Evolutionary conservation across 1,140 invertebrate genomes (phyloP).

Genomic region (Acyrthosiphon pisum): DNA sequence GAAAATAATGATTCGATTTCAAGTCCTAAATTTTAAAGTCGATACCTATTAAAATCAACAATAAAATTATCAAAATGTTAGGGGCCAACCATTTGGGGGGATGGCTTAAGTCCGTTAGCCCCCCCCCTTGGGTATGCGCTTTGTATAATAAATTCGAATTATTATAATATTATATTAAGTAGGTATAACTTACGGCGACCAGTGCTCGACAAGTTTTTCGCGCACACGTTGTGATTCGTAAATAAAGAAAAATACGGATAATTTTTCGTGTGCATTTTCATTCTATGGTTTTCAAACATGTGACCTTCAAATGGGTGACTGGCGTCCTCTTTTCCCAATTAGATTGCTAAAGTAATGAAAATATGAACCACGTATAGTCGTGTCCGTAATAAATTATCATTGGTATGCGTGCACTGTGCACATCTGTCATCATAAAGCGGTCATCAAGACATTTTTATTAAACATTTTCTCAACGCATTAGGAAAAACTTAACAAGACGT

Average conservation of each 20-base stretch:
- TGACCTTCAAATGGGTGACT: not conserved
- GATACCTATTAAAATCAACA: no score
- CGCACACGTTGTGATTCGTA: not conserved
- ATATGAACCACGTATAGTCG: not conserved
- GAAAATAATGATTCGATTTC: no score
- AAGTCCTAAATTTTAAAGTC: no score
- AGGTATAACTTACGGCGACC: not conserved
- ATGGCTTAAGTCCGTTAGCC: no score
- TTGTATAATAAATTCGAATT: not conserved
- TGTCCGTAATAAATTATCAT: slow-evolving; percentile 5
- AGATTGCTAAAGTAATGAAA: not conserved
- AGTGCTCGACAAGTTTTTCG: not conserved
- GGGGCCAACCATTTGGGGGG: no score
- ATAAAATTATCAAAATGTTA: no score
- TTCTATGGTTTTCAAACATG: not conserved
- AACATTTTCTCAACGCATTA: not conserved
- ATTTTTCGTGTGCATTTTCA: not conserved
- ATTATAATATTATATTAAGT: not conserved
- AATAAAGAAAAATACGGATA: not conserved
- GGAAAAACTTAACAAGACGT: not conserved
- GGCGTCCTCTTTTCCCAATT: not conserved
- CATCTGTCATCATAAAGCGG: not conserved
- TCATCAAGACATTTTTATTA: not conserved
- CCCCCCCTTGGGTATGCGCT: no score
- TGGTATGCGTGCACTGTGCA: not conserved